These are phyloP conservation scores for Carabus problematicus DNA, from an alignment of 2,888 invertebrate genomes.

Conservation along the genomic window DNA sequence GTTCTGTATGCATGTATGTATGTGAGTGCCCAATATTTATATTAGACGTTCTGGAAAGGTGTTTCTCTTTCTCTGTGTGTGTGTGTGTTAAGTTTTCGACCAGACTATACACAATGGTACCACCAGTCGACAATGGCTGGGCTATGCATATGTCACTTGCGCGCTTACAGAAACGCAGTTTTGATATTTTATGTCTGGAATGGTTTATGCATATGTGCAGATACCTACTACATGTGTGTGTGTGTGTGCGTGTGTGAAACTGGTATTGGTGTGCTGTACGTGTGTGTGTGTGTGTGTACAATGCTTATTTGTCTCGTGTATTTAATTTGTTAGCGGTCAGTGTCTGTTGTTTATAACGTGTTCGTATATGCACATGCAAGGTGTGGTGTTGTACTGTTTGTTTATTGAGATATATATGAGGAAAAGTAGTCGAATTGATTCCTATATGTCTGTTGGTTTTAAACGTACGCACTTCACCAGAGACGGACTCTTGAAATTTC, in stretches of 20 bases:
- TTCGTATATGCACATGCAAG: constrained; percentile 3
- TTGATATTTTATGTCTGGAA: background rate
- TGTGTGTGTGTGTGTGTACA: background rate
- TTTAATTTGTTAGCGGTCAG: constrained; percentile 6
- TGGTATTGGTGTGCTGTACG: too few relatives aligned
- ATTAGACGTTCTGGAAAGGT: background rate
- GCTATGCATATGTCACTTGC: constrained; percentile 2
- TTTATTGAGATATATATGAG: background rate
- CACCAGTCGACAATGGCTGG: background rate
- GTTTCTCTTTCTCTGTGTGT: too few relatives aligned
- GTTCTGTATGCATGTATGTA: background rate
- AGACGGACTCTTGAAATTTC: too few relatives aligned
- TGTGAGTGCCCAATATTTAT: background rate
- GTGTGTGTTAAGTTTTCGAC: background rate
- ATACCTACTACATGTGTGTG: background rate
- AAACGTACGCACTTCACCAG: too few relatives aligned
- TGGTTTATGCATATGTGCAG: background rate
- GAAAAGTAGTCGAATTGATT: constrained; percentile 8
- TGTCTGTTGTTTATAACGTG: constrained; percentile 12
- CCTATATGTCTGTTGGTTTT: too few relatives aligned
- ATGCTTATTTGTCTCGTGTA: constrained; percentile 11
- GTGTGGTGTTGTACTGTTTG: background rate
- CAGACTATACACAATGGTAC: background rate
- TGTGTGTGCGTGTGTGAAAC: background rate
- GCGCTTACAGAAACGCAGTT: background rate